Conservation (phyloP, 2,888 invertebrate species). For the Leucania comma region DNA sequence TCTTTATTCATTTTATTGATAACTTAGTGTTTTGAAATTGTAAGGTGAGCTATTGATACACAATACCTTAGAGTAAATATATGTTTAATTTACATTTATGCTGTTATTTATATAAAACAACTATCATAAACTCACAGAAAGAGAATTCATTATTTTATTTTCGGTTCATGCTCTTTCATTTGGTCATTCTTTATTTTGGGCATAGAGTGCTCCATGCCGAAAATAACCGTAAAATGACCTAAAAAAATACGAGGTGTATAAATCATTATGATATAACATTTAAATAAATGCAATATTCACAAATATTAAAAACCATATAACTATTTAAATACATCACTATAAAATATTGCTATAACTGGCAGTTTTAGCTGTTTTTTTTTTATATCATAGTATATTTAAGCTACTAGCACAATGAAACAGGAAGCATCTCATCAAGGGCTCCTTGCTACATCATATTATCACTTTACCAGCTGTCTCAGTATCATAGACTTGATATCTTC, state of each 20-base stretch:
- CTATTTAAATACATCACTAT: slow-evolving; percentile 35
- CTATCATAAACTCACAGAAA: slow-evolving; percentile 20
- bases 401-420: slow-evolving; percentile 32
- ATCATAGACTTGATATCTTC: slow-evolving; percentile 90
- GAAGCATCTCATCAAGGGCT: slow-evolving; percentile 10
- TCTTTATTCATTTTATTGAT: neutral
- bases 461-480: slow-evolving; percentile 82
- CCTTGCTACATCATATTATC: slow-evolving; percentile 44
- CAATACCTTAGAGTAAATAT: slow-evolving; percentile 36
- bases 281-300: slow-evolving; percentile 41
- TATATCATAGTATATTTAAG: slow-evolving; percentile 15
- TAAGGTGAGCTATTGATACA: slow-evolving; percentile 24
- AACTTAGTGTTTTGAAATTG: neutral
- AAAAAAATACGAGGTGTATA: slow-evolving; percentile 31
- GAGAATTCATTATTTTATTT: slow-evolving; percentile 30
- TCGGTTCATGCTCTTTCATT: neutral
- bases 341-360: slow-evolving; percentile 44
- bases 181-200: neutral
- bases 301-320: slow-evolving; percentile 22
- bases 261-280: slow-evolving; percentile 8
- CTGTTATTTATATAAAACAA: slow-evolving; percentile 27
- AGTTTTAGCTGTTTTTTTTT: slow-evolving; percentile 23
- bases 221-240: slow-evolving; percentile 16
- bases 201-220: slow-evolving; percentile 12
- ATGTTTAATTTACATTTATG: slow-evolving; percentile 36